Evolutionary conservation across 1,140 invertebrate genomes (phyloP), one percentile per base, ranked within the genome.

Genomic region (Drosophila setifemur): DNA sequence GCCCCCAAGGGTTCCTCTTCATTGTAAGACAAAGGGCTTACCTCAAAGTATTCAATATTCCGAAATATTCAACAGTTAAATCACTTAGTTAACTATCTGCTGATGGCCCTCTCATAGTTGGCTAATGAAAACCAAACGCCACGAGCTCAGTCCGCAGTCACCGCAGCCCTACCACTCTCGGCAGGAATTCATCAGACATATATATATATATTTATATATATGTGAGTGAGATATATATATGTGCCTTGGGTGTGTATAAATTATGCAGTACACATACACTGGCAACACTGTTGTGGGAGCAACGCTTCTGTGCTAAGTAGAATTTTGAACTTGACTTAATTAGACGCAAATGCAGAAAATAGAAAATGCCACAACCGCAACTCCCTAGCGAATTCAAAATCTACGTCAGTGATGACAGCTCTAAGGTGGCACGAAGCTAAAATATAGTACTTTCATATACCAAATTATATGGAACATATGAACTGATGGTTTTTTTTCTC

Each of bases 311-410:
- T 55, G 50, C 52, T 78, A 63, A 79, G 58, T 50, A 67, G 70
- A 75, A 85, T 74, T 85, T 85, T 85, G 74, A 78, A 78, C 74
- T 83, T 67, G 66, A 67, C 79, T 85, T 85, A 85, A 85, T 85
- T 85, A 74, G 66, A 74, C 66, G 54, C 45, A 66, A 74, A 69
- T 70, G 68, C 68, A 69, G 48, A 75, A 68, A 81, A 76, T 76
- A 60, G 67, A 66, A 60, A 73, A 44, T 53, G 60, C 77, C 76
- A 18, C 77, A 66, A 61, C 76, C 71, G 18, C 76, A 81, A 12
- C 18, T 48, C 72, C 55, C 42, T 0, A 28, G 45, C 14, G 45
- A 37, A 28, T 37, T 50, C 8, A 4, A 55, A 31, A 26, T 23
- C 11, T 48, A 12, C 16, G 14, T 18, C 37, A 50, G 67, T 26